phyloP scores from a whole-genome alignment of 2,888 invertebrate genomes.

The Phragmatobia fuliginosa region DNA sequence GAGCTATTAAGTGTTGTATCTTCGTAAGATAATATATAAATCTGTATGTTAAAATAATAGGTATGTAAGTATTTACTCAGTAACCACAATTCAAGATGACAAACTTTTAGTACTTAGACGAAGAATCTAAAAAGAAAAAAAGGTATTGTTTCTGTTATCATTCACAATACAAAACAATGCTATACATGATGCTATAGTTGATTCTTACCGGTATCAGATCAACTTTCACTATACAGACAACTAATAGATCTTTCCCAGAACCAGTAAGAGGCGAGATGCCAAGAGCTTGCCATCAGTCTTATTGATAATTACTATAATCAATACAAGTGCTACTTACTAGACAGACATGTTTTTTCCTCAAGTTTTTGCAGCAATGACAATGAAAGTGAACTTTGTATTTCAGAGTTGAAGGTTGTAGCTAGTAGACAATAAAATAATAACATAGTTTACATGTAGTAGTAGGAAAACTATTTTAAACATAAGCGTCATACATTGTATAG shows the following conservation, averaged over 20 bases:
- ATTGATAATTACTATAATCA: conserved; percentile 13
- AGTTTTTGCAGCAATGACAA: not conserved
- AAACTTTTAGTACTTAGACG: not conserved
- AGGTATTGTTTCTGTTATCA: not conserved
- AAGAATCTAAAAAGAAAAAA: too few relatives aligned
- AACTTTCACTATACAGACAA: conserved; percentile 38
- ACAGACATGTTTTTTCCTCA: not conserved
- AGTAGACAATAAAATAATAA: not conserved
- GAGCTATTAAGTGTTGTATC: too few relatives aligned
- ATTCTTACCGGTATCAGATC: conserved; percentile 28
- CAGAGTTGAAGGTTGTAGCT: not conserved
- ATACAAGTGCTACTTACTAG: not conserved
- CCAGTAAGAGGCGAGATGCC: conserved; percentile 34
- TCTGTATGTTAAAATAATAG: too few relatives aligned
- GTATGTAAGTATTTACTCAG: too few relatives aligned
- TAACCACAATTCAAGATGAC: not conserved
- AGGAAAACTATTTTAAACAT: not conserved
- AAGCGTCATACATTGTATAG: too few relatives aligned
- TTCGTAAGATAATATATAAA: too few relatives aligned
- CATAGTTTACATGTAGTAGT: not conserved
- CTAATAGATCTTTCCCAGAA: conserved; percentile 24
- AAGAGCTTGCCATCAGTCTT: conserved; percentile 35
- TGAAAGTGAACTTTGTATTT: not conserved
- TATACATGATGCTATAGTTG: conserved; percentile 20
- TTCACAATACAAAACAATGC: not conserved